Base-by-base conservation (phyloP, 2,797 vertebrate species). In the Coregonus sp. region DNA sequence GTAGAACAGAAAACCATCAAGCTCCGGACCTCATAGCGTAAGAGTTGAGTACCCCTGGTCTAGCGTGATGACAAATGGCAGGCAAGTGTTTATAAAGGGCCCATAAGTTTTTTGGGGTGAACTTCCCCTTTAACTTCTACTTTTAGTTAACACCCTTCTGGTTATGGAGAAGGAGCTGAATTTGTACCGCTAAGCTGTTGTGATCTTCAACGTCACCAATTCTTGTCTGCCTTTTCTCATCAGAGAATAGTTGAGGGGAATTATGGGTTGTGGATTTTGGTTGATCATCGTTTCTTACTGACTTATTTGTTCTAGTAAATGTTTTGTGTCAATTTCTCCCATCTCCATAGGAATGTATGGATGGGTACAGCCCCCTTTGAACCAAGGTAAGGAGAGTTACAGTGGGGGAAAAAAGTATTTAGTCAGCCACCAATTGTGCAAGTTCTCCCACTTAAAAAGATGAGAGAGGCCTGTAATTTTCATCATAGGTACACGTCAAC, bases 341-440 rank as follows among this genome's bases (percentile, higher is more conserved):
- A 80, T 77, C 71, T 12, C 70, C 33, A 5, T 84, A 94, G 93
- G 86, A 80, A 80, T 88, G 79, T 93, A 85, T 67, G 59, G 79
- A 84, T 94, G 93, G 93, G 78, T 80, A 7, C 11, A 89, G 78
- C 4, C 76, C 74, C 18, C 81, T 1, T 73, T 91, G 74, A 91
- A 90, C 82, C 89, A 82, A 90, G 91, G 93, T 93, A 87, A 73
- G 80, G 18, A 12, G 40, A 47, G 40, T 47, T 47, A 25, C 25
- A 25, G 25, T 25, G 25, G 25, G 25, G 25, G 1, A 25, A 25
- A 25, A 25, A 25, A 25, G 25, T 25, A 25, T 25, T 25, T 25
- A 25, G 25, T 25, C 25, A 25, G 25, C 25, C 25, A 25, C 25
- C 25, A 25, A 25, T 25, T 25, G 25, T 25, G 25, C 25, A 25